Percentiles rank a stretch among this genome's conserved stretches.
Evolutionary conservation across 1,140 invertebrate species (phyloP).

Genomic region (Megalonaias nervosa): DNA sequence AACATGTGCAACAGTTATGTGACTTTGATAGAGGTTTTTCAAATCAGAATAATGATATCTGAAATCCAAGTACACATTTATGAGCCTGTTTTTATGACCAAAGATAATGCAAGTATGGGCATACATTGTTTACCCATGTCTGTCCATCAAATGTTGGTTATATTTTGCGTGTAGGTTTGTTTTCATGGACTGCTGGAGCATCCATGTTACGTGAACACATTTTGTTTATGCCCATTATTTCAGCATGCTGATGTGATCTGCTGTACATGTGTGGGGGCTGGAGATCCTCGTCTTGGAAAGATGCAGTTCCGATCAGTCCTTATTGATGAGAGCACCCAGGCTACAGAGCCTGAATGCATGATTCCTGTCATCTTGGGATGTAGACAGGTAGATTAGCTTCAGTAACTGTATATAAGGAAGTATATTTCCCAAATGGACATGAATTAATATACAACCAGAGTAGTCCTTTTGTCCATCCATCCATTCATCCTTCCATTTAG

Average conservation of each 20-base stretch:
- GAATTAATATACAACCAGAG: too few species aligned
- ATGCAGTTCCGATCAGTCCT: constrained; percentile 98
- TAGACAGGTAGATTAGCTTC: constrained; percentile 76
- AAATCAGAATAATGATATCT: too few species aligned
- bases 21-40: too few species aligned
- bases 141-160: neutral
- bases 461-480: neutral
- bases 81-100: too few species aligned
- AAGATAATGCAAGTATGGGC: too few species aligned
- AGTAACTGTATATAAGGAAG: too few species aligned
- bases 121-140: too few species aligned
- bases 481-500: neutral
- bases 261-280: constrained; percentile 98
- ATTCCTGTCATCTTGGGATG: constrained; percentile 99
- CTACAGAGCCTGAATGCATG: constrained; percentile 99
- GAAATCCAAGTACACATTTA: too few species aligned
- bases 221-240: constrained; percentile 20
- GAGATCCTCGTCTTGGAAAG: constrained; percentile 91
- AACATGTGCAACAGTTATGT: too few species aligned
- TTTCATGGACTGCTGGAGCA: too few species aligned
- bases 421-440: too few species aligned
- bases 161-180: neutral
- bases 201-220: too few species aligned
- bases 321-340: constrained; percentile 97
- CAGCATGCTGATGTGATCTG: constrained; percentile 95